Percentiles rank a stretch among this genome's conserved stretches.
phyloP scores from a whole-genome alignment of 2,797 vertebrate genomes.

The Epinephelus awoara region DNA sequence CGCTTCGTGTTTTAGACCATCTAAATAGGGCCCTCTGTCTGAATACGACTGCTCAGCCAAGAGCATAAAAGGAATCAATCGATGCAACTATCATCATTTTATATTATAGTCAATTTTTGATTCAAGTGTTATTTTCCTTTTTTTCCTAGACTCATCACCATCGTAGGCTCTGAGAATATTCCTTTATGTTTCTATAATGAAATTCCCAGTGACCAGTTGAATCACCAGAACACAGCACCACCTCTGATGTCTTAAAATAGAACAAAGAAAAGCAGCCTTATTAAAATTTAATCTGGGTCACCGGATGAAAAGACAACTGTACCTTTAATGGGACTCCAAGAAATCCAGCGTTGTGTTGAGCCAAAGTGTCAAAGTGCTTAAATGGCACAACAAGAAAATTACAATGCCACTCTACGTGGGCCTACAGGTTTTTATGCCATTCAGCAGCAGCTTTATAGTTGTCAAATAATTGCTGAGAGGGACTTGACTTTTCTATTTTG shows the following conservation, averaged over 20 bases:
- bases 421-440: constrained; percentile 43
- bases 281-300: constrained; percentile 48
- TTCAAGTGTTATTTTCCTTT: not conserved
- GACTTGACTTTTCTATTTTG: constrained; percentile 70
- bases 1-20: too few relatives aligned
- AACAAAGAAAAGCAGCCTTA: constrained; percentile 32
- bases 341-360: constrained; percentile 20
- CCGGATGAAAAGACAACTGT: constrained; percentile 46
- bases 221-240: constrained; percentile 9
- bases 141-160: constrained; percentile 14
- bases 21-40: too few relatives aligned
- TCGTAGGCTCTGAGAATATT: not conserved
- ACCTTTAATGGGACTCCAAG: constrained; percentile 26
- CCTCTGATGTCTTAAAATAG: constrained; percentile 42
- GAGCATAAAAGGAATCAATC: constrained; percentile 31
- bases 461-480: constrained; percentile 63
- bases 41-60: not conserved
- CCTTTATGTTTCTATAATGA: constrained; percentile 46
- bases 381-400: constrained; percentile 40
- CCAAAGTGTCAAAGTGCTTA: constrained; percentile 20
- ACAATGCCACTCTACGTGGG: constrained; percentile 26
- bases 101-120: constrained; percentile 29
- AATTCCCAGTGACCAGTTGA: constrained; percentile 46
- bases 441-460: constrained; percentile 47
- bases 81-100: constrained; percentile 15